Base-by-base conservation (phyloP, 2,113 vertebrate genomes). In the Ciconia stormi region DNA sequence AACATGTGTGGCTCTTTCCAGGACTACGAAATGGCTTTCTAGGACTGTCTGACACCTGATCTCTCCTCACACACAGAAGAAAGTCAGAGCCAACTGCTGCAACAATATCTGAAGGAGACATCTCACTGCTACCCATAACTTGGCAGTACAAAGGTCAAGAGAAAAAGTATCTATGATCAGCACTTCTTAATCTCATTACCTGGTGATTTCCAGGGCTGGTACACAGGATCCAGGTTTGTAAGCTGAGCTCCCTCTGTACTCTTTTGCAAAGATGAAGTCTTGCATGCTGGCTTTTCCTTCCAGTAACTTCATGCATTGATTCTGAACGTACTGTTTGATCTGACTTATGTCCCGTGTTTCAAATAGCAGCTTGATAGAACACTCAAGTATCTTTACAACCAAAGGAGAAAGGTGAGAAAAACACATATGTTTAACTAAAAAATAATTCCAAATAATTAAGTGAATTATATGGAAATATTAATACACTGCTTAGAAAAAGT, bases 281-380 rank as follows among this genome's bases (percentile, higher is more conserved):
- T 99, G 99, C 97, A 99, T 98, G 97, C 99, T 99, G 97, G 99
- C 99, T 85, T 98, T 99, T 86, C 99, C 99, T 85, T 99, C 99
- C 86, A 99, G 95, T 85, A 99, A 97, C 95, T 99, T 99, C 97
- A 99, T 95, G 92, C 99, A 99, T 94, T 99, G 99, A 74, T 98
- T 98, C 97, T 99, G 99, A 67, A 99, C 99, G 9, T 99, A 99
- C 89, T 99, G 99, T 97, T 99, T 99, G 96, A 99, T 99, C 98
- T 99, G 99, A 98, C 99, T 99, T 96, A 99, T 99, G 97, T 99
- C 99, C 94, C 99, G 98, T 10, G 99, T 99, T 98, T 99, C 99
- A 97, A 99, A 99, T 93, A 99, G 98, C 97, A 99, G 98, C 98
- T 99, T 99, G 93, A 99, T 98, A 87, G 99, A 99, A 76, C 99